Evolutionary conservation across 2,888 invertebrate species (phyloP), one percentile per base, ranked within the genome.

Genomic region (Kuschelorhynchus macadamiae): DNA sequence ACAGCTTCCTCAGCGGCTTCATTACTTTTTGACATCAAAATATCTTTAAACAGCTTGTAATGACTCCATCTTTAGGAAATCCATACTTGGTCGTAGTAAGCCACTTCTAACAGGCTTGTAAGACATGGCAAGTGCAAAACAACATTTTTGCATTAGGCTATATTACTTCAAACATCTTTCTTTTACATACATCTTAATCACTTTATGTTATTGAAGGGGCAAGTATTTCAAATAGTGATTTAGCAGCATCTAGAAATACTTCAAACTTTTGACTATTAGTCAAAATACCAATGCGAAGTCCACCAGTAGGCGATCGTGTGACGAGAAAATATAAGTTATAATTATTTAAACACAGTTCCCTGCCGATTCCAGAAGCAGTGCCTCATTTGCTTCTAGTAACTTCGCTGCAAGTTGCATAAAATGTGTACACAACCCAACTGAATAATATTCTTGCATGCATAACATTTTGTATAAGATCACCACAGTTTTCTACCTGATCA

Each of bases 31-130:
- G 46, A 55, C 25, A 46, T 25, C 36, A 61, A 41, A 56, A 63
- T 47, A 47, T 63, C 16, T 63, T 16, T 36, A 46, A 63, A 63
- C 0, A 20, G 25, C 21, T 11, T 61, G 16, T 61, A 52, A 49
- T n/a, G 25, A 32, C 44, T 52, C 61, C 32, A 30, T 61, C 30
- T 32, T 11, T 20, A 11, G 5, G 9, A 44, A 66, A 44, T 41
- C 21, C 16, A 52, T 66, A 61, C n/a, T 52, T 52, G 18, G 47
- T 12, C 20, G 36, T 52, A 20, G 7, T 53, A 20, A 67, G 17
- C 62, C 53, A 67, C 17, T 62, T 61, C 62, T 55, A 67, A 55
- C 20, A 32, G 39, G 61, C n/a, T 55, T 67, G 56, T 20, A 64
- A 64, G 49, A 67, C 57, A 56, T 67, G 55, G 32, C 49, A 59